Percentiles rank a stretch among this genome's conserved stretches.
These are phyloP conservation scores for Sylvicapra grimmia DNA, from an alignment of 2,113 vertebrate species.

Conservation along the genomic window DNA sequence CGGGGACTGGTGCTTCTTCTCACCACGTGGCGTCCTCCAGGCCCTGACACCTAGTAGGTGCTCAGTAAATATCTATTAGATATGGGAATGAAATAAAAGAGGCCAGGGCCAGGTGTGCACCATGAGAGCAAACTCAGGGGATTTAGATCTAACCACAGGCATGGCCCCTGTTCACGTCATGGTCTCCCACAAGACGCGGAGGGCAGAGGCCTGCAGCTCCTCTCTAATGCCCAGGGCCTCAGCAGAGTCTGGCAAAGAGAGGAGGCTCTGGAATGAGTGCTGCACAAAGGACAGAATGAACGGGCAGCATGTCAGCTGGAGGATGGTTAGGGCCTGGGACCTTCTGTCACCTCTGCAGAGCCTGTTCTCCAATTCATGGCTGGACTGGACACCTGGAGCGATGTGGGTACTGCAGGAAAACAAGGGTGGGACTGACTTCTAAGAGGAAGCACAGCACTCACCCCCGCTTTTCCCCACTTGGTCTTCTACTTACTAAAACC, in stretches of 20 bases:
- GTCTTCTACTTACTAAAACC: background rate
- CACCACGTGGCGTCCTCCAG: background rate
- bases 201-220: background rate
- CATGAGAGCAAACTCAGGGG: background rate
- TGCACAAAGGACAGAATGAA: background rate
- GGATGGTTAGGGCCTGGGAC: background rate
- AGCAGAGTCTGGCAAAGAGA: background rate
- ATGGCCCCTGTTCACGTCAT: accelerated
- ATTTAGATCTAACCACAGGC: background rate
- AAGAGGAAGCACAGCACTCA: background rate
- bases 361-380: background rate
- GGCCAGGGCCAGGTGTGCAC: background rate
- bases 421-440: background rate
- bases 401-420: background rate
- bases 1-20: background rate
- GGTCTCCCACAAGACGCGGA: background rate
- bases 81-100: background rate
- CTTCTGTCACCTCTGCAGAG: background rate
- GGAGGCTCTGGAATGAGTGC: background rate
- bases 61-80: background rate
- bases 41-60: background rate
- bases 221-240: background rate
- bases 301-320: background rate
- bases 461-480: background rate
- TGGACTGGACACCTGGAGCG: background rate